Evolutionary conservation across 2,888 invertebrate species (phyloP).

Genomic region (Octodonta nipae): DNA sequence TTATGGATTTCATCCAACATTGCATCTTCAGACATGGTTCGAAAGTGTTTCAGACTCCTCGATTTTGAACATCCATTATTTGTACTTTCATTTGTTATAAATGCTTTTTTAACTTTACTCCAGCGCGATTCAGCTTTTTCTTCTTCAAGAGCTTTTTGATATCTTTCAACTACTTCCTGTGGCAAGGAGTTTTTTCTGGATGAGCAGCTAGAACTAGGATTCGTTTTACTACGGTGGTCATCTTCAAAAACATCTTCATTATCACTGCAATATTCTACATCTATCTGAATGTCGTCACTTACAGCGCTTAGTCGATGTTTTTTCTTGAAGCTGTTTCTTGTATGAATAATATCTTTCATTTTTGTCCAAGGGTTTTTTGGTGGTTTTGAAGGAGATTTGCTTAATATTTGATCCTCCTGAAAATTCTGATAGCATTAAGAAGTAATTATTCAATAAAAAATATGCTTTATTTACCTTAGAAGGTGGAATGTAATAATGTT

Average conservation of each 20-base stretch:
- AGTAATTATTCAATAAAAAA: neutral
- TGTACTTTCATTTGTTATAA: conserved; percentile 36
- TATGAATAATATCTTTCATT: conserved; percentile 64
- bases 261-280: conserved; percentile 27
- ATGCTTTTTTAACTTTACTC: conserved; percentile 60
- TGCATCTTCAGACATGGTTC: too few species aligned
- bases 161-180: conserved; percentile 26
- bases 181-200: conserved; percentile 17
- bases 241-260: conserved; percentile 32
- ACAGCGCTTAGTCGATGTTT: conserved; percentile 31
- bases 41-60: too few species aligned
- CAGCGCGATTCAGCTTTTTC: conserved; percentile 51
- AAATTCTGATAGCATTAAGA: conserved; percentile 1
- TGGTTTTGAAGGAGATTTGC: conserved; percentile 6
- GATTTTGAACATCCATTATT: too few species aligned
- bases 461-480: conserved; percentile 21
- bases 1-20: conserved; percentile 54
- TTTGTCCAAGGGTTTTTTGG: conserved; percentile 58
- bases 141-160: conserved; percentile 22
- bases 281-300: conserved; percentile 31
- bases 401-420: conserved; percentile 11
- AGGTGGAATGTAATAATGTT: conserved; percentile 28
- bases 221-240: conserved; percentile 15
- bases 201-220: neutral
- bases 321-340: conserved; percentile 52